phyloP scores from a whole-genome alignment of 2,797 vertebrate species.

The Coregonus ussuriensis region DNA sequence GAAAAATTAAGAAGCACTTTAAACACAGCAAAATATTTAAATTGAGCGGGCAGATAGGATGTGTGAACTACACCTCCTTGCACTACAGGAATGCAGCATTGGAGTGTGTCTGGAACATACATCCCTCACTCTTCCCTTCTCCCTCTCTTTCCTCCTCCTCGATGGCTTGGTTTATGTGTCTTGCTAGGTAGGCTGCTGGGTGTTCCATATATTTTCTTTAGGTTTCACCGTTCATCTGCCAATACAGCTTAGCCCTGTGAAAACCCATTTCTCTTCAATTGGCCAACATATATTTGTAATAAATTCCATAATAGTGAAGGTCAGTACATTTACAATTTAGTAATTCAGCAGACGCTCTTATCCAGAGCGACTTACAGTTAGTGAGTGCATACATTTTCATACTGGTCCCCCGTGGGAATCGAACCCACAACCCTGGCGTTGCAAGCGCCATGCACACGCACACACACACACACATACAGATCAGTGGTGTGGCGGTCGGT shows the following conservation, averaged over 20 bases:
- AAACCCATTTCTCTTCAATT: neutral
- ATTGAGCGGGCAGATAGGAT: slow-evolving; percentile 66
- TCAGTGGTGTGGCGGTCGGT: no score
- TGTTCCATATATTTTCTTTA: neutral
- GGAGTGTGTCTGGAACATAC: slow-evolving; percentile 41
- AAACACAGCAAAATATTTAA: slow-evolving; percentile 71
- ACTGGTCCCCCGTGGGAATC: no score
- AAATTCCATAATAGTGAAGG: no score
- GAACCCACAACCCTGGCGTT: no score
- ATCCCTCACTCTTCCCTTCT: slow-evolving; percentile 29
- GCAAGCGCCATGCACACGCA: no score
- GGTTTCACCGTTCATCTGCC: neutral
- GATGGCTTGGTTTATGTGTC: slow-evolving; percentile 6
- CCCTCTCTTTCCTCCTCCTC: slow-evolving; percentile 11
- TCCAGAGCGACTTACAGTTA: no score
- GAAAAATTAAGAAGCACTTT: slow-evolving; percentile 74
- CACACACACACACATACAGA: no score
- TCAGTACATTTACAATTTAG: no score
- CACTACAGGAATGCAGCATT: slow-evolving; percentile 61
- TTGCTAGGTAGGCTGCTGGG: neutral
- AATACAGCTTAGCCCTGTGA: neutral
- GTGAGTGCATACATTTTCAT: no score
- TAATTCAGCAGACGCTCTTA: no score
- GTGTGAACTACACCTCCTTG: slow-evolving; percentile 62
- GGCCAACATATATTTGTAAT: slow-evolving; percentile 2